Evolutionary conservation across 2,113 vertebrate species (phyloP), one percentile per base, ranked within the genome.

Genomic region (Catharus fuscescens): DNA sequence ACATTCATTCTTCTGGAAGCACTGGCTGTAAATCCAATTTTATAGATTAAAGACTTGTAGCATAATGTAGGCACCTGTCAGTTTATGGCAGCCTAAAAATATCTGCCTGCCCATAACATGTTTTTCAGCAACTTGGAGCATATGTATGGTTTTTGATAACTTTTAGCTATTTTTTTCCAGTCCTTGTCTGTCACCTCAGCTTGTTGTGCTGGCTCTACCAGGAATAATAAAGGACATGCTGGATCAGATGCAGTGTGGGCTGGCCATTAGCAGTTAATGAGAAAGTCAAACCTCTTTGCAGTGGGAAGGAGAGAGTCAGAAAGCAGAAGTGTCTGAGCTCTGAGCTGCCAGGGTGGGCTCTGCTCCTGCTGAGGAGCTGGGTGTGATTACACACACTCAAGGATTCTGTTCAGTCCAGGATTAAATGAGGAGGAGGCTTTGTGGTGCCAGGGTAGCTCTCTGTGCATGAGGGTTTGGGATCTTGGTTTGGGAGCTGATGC

Each of bases 11-110:
- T 54, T 21, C 62, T 66, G 50, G 26, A 62, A 88, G 66, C 56
- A 44, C 67, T 59, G 87, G 18, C 78, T 94, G 79, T 61, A 94
- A 93, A 92, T 80, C 67, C 85, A 73, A 47, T 90, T 93, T 94
- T 88, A 71, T 88, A 88, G 93, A 92, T 80, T 92, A 81, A 80
- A 93, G 82, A 40, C 52, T 83, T 31, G 50, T 23, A 83, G 79
- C 79, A 88, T 70, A 83, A 93, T 67, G 74, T 66, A 93, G 92
- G 86, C 94, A 95, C 94, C 94, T 96, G 93, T 90, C 2, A 5
- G 62, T 77, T 95, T 94, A 93, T 91, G 81, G 74, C 81, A 70
- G 69, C 71, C 90, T 90, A 93, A 96, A 93, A 95, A 92, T 94
- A 93, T 26, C 93, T 90, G 60, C 76, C 59, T 86, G 90, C 44